Evolutionary conservation across 2,888 invertebrate species (phyloP).

Genomic region (Polydesmus complanatus): DNA sequence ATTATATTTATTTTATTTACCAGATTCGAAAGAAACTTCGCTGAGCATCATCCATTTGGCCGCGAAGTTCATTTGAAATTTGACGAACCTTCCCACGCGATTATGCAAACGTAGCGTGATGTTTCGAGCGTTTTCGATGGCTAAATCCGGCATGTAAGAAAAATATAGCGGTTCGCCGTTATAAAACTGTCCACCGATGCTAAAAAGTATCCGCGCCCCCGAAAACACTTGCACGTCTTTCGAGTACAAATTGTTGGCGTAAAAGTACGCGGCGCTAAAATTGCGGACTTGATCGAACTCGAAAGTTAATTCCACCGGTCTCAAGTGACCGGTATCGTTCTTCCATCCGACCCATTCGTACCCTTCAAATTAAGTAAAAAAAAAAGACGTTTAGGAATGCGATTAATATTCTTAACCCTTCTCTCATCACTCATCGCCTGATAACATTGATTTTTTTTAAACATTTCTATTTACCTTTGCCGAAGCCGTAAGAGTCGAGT

Average conservation of each 20-base stretch:
- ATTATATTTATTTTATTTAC: conserved; percentile 37
- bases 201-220: conserved; percentile 63
- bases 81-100: conserved; percentile 65
- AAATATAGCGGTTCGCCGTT: conserved; percentile 61
- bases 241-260: conserved; percentile 71
- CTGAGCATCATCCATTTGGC: conserved; percentile 78
- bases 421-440: not conserved
- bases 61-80: conserved; percentile 60
- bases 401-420: conserved; percentile 4
- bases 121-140: conserved; percentile 66
- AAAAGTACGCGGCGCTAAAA: conserved; percentile 66
- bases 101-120: conserved; percentile 67
- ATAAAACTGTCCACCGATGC: conserved; percentile 63
- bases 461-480: conserved; percentile 32
- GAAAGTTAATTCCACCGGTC: conserved; percentile 59
- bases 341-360: conserved; percentile 88
- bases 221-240: conserved; percentile 73
- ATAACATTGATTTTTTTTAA: conserved; percentile 16
- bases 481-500: conserved; percentile 45
- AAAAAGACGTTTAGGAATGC: not conserved
- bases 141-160: conserved; percentile 56
- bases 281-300: conserved; percentile 78
- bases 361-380: conserved; percentile 28
- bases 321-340: conserved; percentile 48
- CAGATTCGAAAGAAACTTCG: conserved; percentile 74